A percentile compares a stretch with the other conserved stretches of the same genome.
These are phyloP conservation scores for Perodicticus potto DNA, from an alignment of 2,797 vertebrate species.

Conservation along the genomic window DNA sequence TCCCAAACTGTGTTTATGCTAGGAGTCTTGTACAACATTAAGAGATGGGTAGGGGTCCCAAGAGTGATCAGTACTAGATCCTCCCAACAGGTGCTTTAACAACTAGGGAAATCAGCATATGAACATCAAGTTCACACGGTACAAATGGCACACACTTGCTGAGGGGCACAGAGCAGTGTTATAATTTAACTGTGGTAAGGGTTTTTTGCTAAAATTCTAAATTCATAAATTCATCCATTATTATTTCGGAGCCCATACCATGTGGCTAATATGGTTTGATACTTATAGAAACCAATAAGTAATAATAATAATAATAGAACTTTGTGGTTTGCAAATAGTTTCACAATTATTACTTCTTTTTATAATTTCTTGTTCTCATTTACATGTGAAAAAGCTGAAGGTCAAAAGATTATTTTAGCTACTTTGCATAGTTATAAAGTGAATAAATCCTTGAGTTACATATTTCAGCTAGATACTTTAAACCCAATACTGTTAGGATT, in stretches of 20 bases:
- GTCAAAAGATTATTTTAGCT: not conserved
- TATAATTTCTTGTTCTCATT: not conserved
- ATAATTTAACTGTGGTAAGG: not conserved
- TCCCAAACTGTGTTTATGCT: not conserved
- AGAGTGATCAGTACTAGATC: not conserved
- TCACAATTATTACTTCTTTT: not conserved
- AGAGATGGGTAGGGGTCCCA: not conserved
- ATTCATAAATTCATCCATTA: not conserved
- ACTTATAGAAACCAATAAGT: not conserved
- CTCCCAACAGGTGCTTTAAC: not conserved
- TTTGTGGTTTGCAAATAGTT: not conserved
- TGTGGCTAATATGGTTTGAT: not conserved
- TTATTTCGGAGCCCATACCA: not conserved
- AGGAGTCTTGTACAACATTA: not conserved
- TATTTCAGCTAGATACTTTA: not conserved
- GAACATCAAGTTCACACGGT: not conserved
- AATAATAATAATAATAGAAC: not conserved
- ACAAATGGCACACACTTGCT: not conserved
- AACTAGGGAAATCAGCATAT: not conserved
- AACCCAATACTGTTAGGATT: not conserved
- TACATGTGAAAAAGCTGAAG: not conserved
- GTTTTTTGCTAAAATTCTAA: not conserved
- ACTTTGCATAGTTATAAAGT: not conserved
- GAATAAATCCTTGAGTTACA: not conserved
- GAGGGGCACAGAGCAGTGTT: not conserved